These are phyloP conservation scores for Eupithecia pulchellata DNA, from an alignment of 2,888 invertebrate genomes.

Conservation along the genomic window DNA sequence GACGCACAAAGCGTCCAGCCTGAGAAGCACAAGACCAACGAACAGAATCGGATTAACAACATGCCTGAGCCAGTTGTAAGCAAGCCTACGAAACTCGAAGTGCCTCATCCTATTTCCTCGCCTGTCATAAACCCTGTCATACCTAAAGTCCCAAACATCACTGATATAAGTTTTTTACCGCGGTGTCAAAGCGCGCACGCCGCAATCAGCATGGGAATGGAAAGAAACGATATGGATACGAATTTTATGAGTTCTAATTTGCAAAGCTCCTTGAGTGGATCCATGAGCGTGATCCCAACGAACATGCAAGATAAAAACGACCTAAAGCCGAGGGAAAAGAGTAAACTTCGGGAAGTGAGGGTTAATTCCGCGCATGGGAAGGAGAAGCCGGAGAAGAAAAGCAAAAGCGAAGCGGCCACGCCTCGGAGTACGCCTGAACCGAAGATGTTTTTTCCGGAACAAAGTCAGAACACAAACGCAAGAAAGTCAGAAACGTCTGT, in stretches of 20 bases:
- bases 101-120: constrained; percentile 80
- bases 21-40: constrained; percentile 70
- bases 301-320: constrained; percentile 70
- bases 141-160: constrained; percentile 76
- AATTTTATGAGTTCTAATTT: constrained; percentile 65
- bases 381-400: constrained; percentile 78
- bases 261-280: constrained; percentile 66
- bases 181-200: constrained; percentile 80
- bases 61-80: constrained; percentile 70
- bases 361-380: constrained; percentile 82
- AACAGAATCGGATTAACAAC: constrained; percentile 63
- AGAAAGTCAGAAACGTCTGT: constrained; percentile 79
- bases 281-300: constrained; percentile 68
- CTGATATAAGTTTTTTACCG: constrained; percentile 76
- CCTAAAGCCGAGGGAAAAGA: constrained; percentile 75
- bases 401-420: constrained; percentile 65
- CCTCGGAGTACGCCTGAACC: constrained; percentile 77
- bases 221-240: constrained; percentile 70
- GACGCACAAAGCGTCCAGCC: constrained; percentile 77
- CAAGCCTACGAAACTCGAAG: constrained; percentile 74
- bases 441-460: constrained; percentile 81
- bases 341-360: constrained; percentile 77
- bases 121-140: constrained; percentile 79
- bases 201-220: constrained; percentile 72
- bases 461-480: constrained; percentile 60